phyloP scores from a whole-genome alignment of 64 coral and sea anemone species.

The Platygyra sinensis region DNA sequence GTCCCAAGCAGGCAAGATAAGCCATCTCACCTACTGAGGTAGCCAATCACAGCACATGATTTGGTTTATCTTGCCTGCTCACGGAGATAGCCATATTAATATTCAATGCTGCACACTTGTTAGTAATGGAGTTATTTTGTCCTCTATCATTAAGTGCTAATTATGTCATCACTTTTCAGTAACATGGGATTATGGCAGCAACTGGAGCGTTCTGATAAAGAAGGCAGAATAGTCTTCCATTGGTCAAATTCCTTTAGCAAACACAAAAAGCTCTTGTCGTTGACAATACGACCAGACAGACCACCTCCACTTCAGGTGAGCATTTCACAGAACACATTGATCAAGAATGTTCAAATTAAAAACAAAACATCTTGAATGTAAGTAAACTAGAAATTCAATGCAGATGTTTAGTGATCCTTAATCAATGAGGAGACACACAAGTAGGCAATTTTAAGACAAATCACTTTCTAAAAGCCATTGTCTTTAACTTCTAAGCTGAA shows the following conservation, averaged over 20 bases:
- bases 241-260: constrained; percentile 36
- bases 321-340: background rate
- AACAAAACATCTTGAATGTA: background rate
- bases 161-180: background rate
- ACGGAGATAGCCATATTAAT: too few relatives aligned
- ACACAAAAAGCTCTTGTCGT: constrained; percentile 28
- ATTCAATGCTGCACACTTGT: too few relatives aligned
- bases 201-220: constrained; percentile 9
- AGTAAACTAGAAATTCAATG: background rate
- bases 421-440: too few relatives aligned
- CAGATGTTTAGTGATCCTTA: too few relatives aligned
- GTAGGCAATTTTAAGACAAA: too few relatives aligned
- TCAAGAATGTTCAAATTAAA: background rate
- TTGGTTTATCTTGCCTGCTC: too few relatives aligned
- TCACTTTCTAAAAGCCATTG: too few relatives aligned
- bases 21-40: too few relatives aligned
- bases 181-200: constrained; percentile 27
- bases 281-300: constrained; percentile 35
- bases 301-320: constrained; percentile 41
- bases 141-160: background rate
- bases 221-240: constrained; percentile 11
- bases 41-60: too few relatives aligned
- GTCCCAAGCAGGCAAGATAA: too few relatives aligned
- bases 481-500: too few relatives aligned
- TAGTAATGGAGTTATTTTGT: too few relatives aligned